A percentile compares a stretch with the other conserved stretches of the same genome.
phyloP scores from a whole-genome alignment of 2,113 vertebrate species.

The Phocoena phocoena region DNA sequence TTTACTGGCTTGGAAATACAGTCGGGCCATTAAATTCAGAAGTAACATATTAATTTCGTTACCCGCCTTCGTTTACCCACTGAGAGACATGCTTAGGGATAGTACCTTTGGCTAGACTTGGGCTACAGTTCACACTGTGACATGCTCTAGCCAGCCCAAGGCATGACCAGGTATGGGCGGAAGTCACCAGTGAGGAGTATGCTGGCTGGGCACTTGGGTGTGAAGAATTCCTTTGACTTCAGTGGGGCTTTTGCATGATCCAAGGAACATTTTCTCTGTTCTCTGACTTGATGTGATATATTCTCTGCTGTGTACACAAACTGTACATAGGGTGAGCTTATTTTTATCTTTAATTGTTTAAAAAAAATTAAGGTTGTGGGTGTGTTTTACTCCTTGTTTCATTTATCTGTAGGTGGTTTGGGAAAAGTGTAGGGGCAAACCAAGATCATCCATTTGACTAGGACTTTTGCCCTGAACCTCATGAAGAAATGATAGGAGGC shows the following conservation, averaged over 20 bases:
- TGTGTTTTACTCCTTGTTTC: slow-evolving; percentile 50
- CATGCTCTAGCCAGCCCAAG: background rate
- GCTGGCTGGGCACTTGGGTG: background rate
- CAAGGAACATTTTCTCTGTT: background rate
- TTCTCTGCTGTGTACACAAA: background rate
- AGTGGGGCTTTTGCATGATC: background rate
- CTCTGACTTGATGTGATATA: background rate
- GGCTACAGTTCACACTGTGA: background rate
- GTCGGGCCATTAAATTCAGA: background rate
- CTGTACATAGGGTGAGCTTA: background rate
- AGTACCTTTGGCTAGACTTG: background rate
- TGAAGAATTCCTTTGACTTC: background rate
- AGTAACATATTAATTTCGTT: background rate
- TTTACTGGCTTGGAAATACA: slow-evolving; percentile 19
- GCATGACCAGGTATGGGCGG: background rate
- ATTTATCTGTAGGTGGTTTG: slow-evolving; percentile 68
- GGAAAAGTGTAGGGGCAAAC: slow-evolving; percentile 14
- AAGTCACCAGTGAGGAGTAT: background rate
- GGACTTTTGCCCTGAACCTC: slow-evolving; percentile 64
- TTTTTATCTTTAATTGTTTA: background rate
- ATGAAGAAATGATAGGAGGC: slow-evolving; percentile 76
- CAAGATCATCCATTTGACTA: slow-evolving; percentile 37
- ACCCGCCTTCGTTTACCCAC: background rate
- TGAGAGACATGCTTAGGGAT: background rate
- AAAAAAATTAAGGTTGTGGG: background rate